Evolutionary conservation across 2,888 invertebrate genomes (phyloP).

Genomic region (Trachelus tabidus): DNA sequence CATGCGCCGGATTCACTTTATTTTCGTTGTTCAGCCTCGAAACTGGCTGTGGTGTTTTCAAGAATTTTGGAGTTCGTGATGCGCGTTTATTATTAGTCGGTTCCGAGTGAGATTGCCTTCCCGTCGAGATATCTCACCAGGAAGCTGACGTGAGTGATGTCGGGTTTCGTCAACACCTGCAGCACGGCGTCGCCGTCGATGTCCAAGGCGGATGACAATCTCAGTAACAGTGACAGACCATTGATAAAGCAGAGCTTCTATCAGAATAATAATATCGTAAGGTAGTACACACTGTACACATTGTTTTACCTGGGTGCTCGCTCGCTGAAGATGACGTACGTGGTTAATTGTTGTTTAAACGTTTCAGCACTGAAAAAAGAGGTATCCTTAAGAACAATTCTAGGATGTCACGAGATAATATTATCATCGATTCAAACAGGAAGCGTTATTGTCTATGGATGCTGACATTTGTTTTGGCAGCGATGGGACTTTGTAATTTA

Average conservation of each 20-base stretch:
- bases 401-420: not conserved
- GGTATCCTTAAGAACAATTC: slow-evolving; percentile 13
- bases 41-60: slow-evolving; percentile 1
- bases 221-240: slow-evolving; percentile 61
- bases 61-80: slow-evolving; percentile 12
- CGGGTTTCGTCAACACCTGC: slow-evolving; percentile 21
- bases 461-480: slow-evolving; percentile 78
- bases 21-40: slow-evolving; percentile 15
- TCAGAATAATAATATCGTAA: slow-evolving; percentile 33
- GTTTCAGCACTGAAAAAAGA: slow-evolving; percentile 13
- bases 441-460: slow-evolving; percentile 75
- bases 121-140: not conserved
- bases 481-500: slow-evolving; percentile 77
- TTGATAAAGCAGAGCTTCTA: slow-evolving; percentile 49
- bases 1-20: slow-evolving; percentile 36
- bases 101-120: slow-evolving; percentile 8
- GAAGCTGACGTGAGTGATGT: not conserved
- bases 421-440: slow-evolving; percentile 31
- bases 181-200: slow-evolving; percentile 55
- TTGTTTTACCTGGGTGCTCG: not conserved
- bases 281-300: slow-evolving; percentile 20
- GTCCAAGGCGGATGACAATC: slow-evolving; percentile 59
- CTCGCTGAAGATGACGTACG: not conserved
- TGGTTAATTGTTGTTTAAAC: not conserved
- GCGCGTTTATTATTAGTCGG: slow-evolving; percentile 17